phyloP scores from a whole-genome alignment of 1,140 invertebrate genomes.

The Ostrea edulis region DNA sequence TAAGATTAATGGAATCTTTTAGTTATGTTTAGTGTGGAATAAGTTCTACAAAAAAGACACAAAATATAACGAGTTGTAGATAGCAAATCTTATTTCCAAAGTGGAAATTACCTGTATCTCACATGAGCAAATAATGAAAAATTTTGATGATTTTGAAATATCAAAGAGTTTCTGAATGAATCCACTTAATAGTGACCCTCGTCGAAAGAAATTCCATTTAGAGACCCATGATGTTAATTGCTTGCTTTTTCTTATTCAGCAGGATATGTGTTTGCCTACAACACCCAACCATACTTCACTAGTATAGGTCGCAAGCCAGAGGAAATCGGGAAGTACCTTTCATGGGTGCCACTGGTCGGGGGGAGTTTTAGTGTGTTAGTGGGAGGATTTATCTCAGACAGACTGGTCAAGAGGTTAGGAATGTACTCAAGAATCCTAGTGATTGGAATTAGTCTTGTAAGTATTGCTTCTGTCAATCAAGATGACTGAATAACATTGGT shows the following conservation, averaged over 20 bases:
- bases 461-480: neutral
- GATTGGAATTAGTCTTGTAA: constrained; percentile 87
- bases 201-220: neutral
- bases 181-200: too few relatives aligned
- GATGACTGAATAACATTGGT: too few relatives aligned
- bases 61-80: too few relatives aligned
- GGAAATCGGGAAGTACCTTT: constrained; percentile 80
- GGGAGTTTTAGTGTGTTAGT: constrained; percentile 92
- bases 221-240: neutral
- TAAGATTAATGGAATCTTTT: neutral
- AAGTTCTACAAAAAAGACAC: too few relatives aligned
- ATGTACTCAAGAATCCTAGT: constrained; percentile 91
- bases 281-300: constrained; percentile 79
- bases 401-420: constrained; percentile 92
- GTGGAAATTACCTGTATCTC: too few relatives aligned
- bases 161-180: too few relatives aligned
- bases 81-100: too few relatives aligned
- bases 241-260: constrained; percentile 60
- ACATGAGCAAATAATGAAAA: too few relatives aligned
- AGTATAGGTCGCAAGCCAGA: constrained; percentile 71
- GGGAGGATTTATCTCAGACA: constrained; percentile 93
- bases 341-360: constrained; percentile 82
- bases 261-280: constrained; percentile 81
- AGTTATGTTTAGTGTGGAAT: neutral
- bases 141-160: too few relatives aligned